Base-by-base conservation (phyloP, 2,113 vertebrate genomes). In the Panthera leo region DNA sequence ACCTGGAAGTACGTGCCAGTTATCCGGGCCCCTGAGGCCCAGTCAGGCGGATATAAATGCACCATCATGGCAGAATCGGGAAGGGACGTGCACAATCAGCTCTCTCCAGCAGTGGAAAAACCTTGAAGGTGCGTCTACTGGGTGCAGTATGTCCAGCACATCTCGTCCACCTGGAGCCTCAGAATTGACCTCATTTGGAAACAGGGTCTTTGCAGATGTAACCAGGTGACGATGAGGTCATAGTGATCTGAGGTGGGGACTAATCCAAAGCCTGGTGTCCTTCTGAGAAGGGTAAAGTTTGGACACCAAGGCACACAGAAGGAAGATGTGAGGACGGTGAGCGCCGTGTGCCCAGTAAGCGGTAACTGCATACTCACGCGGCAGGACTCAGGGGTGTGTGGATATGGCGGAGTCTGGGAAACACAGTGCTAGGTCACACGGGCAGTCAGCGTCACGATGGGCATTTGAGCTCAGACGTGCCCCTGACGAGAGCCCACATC, bases 401-500 rank as follows among this genome's bases (percentile, higher is more conserved):
- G n/a, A 7, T 0, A 2, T 0, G 5, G 11, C 0, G 5, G 51
- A 2, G 5, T 42, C 4, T 5, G 31, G 61, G 65, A 29, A 14
- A 4, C 70, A 39, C 13, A 23, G 27, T 2, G 18, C 25, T 3
- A 4, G 53, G 7, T 3, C 73, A 2, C 25, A n/a, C 3, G 5
- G 29, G 48, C 53, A 3, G 29, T 2, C 1, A n/a, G 15, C 0
- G 21, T 51, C n/a, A 7, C 45, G 23, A 4, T 1, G 5, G 2
- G n/a, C 42, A 5, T 10, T 1, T 7, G 68, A 71, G n/a, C 25
- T 29, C 36, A 0, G 48, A 16, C 1, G 1, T 2, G 55, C 3
- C 15, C 34, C 5, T 0, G 0, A 0, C 0, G 0, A 23, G 11
- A 73, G 48, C 21, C 39, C 25, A 5, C 1, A 25, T 5, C 51